These are phyloP conservation scores for Acipenser ruthenus DNA, from an alignment of 2,797 vertebrate species.

Conservation along the genomic window DNA sequence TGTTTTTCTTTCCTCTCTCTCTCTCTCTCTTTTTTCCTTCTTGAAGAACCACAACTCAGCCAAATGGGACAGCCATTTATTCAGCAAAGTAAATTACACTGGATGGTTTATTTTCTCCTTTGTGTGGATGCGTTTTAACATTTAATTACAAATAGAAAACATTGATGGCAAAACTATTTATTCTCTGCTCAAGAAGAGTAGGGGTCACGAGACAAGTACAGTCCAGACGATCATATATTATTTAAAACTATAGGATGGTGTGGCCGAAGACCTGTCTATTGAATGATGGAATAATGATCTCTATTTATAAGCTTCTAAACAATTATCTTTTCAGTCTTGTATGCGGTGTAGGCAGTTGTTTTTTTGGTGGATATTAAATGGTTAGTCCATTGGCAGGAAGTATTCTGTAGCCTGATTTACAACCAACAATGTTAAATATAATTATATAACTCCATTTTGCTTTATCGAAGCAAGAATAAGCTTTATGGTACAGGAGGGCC, in stretches of 20 bases:
- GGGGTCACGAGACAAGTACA: not conserved
- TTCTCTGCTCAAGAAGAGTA: not conserved
- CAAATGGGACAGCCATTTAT: slow-evolving; percentile 58
- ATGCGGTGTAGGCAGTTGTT: too few relatives aligned
- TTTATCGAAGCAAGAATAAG: slow-evolving; percentile 36
- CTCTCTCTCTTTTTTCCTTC: slow-evolving; percentile 34
- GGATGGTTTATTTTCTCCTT: slow-evolving; percentile 48
- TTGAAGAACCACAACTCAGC: slow-evolving; percentile 63
- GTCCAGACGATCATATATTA: too few relatives aligned
- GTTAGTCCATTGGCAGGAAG: slow-evolving; percentile 26
- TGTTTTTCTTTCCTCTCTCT: slow-evolving; percentile 7
- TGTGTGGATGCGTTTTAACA: slow-evolving; percentile 49
- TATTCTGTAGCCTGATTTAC: slow-evolving; percentile 21
- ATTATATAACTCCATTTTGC: slow-evolving; percentile 31
- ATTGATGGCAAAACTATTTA: not conserved
- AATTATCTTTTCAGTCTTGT: too few relatives aligned
- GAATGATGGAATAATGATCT: too few relatives aligned
- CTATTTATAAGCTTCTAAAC: too few relatives aligned
- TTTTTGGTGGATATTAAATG: slow-evolving; percentile 44
- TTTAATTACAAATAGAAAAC: slow-evolving; percentile 56
- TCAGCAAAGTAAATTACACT: slow-evolving; percentile 62
- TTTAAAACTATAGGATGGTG: too few relatives aligned
- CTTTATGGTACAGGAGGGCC: slow-evolving; percentile 32
- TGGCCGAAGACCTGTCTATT: too few relatives aligned
- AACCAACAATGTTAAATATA: slow-evolving; percentile 25